phyloP scores from a whole-genome alignment of 2,888 invertebrate species.

The Hyalella azteca region DNA sequence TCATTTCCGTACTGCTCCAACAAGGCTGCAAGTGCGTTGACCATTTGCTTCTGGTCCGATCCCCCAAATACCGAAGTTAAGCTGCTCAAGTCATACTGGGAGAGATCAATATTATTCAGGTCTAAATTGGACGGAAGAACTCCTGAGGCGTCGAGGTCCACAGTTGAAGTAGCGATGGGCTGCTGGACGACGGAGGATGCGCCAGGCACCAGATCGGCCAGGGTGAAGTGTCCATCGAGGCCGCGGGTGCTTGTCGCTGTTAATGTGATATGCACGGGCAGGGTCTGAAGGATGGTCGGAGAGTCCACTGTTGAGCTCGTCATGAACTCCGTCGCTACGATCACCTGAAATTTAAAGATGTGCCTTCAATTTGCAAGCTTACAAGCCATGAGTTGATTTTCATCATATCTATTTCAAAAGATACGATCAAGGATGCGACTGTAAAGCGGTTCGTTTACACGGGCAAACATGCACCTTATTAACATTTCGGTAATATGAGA shows the following conservation, averaged over 20 bases:
- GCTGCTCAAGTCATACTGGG: slow-evolving; percentile 36
- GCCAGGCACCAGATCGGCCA: slow-evolving; percentile 48
- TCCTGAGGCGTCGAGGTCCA: slow-evolving; percentile 49
- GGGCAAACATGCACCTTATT: too few species aligned
- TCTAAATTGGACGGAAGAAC: slow-evolving; percentile 48
- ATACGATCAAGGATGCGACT: too few species aligned
- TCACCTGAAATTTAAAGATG: slow-evolving; percentile 48
- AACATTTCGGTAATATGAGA: too few species aligned
- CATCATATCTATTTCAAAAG: too few species aligned
- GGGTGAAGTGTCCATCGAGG: slow-evolving; percentile 49
- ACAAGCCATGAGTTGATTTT: too few species aligned
- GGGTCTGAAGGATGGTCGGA: slow-evolving; percentile 53
- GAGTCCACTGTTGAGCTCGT: slow-evolving; percentile 48
- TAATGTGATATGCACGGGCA: slow-evolving; percentile 53
- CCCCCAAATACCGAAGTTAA: neutral
- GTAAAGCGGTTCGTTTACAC: too few species aligned
- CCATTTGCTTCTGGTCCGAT: slow-evolving; percentile 44
- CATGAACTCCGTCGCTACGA: slow-evolving; percentile 56
- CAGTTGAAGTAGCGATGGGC: slow-evolving; percentile 45
- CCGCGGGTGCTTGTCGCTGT: slow-evolving; percentile 53
- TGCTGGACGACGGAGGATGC: slow-evolving; percentile 48
- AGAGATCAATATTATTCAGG: slow-evolving; percentile 50
- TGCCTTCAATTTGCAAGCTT: too few species aligned
- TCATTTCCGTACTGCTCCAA: slow-evolving; percentile 49
- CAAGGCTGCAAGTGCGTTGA: slow-evolving; percentile 48